Evolutionary conservation across 2,888 invertebrate genomes (phyloP).

Genomic region (Megaustenia siamemsis): DNA sequence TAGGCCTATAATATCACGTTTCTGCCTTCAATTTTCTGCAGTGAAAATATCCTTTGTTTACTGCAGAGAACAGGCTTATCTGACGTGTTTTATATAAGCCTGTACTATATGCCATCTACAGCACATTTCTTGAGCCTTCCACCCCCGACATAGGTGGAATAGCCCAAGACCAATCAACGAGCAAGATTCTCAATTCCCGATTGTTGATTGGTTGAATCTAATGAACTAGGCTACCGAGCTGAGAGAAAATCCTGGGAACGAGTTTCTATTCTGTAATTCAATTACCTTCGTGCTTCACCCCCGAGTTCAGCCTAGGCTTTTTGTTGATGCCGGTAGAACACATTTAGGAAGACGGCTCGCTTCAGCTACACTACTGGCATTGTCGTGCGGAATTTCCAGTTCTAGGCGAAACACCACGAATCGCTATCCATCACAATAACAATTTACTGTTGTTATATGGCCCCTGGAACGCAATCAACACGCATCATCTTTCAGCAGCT

Average conservation of each 20-base stretch:
- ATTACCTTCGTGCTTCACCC: slow-evolving; percentile 15
- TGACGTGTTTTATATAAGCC: too few relatives aligned
- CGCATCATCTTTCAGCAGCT: too few relatives aligned
- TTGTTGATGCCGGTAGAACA: slow-evolving; percentile 16
- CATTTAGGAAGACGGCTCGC: background rate
- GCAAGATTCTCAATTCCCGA: slow-evolving; percentile 61
- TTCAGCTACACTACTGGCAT: slow-evolving; percentile 1
- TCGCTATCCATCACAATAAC: slow-evolving; percentile 15
- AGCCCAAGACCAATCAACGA: slow-evolving; percentile 61
- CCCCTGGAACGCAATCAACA: too few relatives aligned
- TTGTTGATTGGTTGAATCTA: slow-evolving; percentile 64
- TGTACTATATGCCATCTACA: too few relatives aligned
- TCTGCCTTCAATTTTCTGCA: too few relatives aligned
- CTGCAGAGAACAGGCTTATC: too few relatives aligned
- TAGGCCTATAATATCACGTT: too few relatives aligned
- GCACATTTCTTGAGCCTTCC: slow-evolving; percentile 18
- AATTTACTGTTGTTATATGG: slow-evolving; percentile 12
- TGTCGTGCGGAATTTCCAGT: background rate
- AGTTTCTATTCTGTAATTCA: slow-evolving; percentile 7
- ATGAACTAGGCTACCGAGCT: slow-evolving; percentile 13
- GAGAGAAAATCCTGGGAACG: background rate
- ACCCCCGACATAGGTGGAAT: slow-evolving; percentile 48
- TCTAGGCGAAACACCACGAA: background rate
- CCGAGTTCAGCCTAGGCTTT: slow-evolving; percentile 18
- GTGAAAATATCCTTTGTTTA: too few relatives aligned